phyloP scores from a whole-genome alignment of 30 jellyfish, hydroid and myxozoan genomes.

The Rhopilema esculentum region DNA sequence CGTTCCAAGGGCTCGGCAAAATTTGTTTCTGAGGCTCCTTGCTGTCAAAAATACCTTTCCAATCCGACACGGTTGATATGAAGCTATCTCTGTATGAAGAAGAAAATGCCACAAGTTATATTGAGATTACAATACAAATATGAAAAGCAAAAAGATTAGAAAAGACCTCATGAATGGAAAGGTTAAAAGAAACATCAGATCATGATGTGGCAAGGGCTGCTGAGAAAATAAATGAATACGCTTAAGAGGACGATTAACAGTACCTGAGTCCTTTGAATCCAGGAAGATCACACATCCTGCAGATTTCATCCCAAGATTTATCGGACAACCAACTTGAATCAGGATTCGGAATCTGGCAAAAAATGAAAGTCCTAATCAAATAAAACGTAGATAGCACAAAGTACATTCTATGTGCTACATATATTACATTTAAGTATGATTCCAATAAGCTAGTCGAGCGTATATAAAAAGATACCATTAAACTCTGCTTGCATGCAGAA shows the following conservation, averaged over 20 bases:
- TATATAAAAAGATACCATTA: neutral
- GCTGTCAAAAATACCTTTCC: slow-evolving; percentile 91
- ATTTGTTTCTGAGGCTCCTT: slow-evolving; percentile 91
- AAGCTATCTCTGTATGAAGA: slow-evolving; percentile 70
- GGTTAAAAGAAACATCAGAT: too few relatives aligned
- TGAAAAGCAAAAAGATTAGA: too few relatives aligned
- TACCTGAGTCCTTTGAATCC: slow-evolving; percentile 91
- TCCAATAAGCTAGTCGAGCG: neutral
- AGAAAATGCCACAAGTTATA: neutral
- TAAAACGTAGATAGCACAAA: too few relatives aligned
- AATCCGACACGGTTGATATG: slow-evolving; percentile 50
- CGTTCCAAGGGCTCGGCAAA: slow-evolving; percentile 92
- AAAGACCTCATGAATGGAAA: too few relatives aligned
- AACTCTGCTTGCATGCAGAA: too few relatives aligned
- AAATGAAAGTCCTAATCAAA: neutral
- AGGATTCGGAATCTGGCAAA: slow-evolving; percentile 86
- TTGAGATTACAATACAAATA: neutral
- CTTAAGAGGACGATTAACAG: neutral
- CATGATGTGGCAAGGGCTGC: too few relatives aligned
- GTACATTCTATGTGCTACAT: too few relatives aligned
- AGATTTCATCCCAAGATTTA: slow-evolving; percentile 98
- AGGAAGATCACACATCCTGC: slow-evolving; percentile 91
- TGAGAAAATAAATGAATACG: too few relatives aligned
- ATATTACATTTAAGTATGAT: too few relatives aligned
- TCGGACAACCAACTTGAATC: slow-evolving; percentile 95